Evolutionary conservation across 2,888 invertebrate genomes (phyloP).

Genomic region (Leptinotarsa tumamoca): DNA sequence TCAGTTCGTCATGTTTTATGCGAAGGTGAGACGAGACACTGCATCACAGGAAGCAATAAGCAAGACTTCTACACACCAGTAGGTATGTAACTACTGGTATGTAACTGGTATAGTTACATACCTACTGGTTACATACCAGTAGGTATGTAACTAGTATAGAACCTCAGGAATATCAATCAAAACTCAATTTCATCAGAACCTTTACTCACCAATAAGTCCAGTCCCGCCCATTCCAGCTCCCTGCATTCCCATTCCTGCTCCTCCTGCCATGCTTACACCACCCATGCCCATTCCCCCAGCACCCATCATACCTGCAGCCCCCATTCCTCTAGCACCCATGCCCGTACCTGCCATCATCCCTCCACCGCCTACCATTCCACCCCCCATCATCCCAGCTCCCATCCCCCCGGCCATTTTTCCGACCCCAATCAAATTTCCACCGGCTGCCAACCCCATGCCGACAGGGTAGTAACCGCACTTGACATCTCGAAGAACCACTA

Average conservation of each 20-base stretch:
- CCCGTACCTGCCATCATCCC: slow-evolving; percentile 54
- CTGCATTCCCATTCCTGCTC: slow-evolving; percentile 39
- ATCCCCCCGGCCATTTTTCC: slow-evolving; percentile 26
- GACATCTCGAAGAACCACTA: slow-evolving; percentile 65
- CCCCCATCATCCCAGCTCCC: slow-evolving; percentile 46
- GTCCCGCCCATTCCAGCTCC: slow-evolving; percentile 51
- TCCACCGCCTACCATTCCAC: slow-evolving; percentile 59
- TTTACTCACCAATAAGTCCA: neutral
- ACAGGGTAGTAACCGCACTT: slow-evolving; percentile 70
- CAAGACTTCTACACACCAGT: too few relatives aligned
- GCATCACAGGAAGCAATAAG: too few relatives aligned
- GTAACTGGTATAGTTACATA: too few relatives aligned
- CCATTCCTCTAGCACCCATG: slow-evolving; percentile 54
- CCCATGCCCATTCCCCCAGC: slow-evolving; percentile 39
- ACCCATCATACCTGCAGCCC: slow-evolving; percentile 39
- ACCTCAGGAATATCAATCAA: too few relatives aligned
- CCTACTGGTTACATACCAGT: too few relatives aligned
- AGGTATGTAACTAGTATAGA: too few relatives aligned
- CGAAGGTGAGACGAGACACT: too few relatives aligned
- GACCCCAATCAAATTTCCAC: slow-evolving; percentile 17
- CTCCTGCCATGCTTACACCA: slow-evolving; percentile 51
- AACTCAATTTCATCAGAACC: neutral
- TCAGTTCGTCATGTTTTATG: too few relatives aligned
- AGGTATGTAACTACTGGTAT: too few relatives aligned
- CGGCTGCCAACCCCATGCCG: slow-evolving; percentile 24